These are phyloP conservation scores for Ginglymostoma cirratum DNA, from an alignment of 2,113 vertebrate species.

Conservation along the genomic window DNA sequence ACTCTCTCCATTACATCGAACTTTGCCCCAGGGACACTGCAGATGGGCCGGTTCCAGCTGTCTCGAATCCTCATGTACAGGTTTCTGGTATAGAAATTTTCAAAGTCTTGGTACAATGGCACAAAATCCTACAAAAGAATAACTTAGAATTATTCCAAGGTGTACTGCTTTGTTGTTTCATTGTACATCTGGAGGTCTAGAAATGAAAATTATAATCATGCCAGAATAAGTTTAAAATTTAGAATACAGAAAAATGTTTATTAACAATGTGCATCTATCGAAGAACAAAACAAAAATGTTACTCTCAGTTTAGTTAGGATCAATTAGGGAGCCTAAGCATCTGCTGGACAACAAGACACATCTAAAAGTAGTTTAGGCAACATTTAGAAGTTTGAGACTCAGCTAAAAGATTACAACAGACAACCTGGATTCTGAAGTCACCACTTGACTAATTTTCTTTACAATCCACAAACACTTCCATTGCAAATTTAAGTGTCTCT, in stretches of 20 bases:
- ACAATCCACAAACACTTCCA: background rate
- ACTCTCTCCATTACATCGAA: constrained; percentile 82
- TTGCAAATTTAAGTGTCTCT: background rate
- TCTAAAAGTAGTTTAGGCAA: background rate
- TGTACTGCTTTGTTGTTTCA: background rate
- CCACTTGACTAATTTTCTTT: background rate
- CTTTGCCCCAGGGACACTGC: constrained; percentile 82
- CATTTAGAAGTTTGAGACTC: background rate
- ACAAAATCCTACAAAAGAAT: constrained; percentile 77
- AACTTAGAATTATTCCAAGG: constrained; percentile 19
- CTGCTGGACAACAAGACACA: background rate
- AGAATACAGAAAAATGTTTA: background rate
- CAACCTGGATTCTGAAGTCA: background rate
- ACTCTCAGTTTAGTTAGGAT: background rate
- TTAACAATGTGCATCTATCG: background rate
- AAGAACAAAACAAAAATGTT: background rate
- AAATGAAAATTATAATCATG: background rate
- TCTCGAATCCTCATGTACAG: constrained; percentile 94
- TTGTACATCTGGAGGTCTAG: background rate
- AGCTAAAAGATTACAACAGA: background rate
- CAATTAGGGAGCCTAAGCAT: background rate
- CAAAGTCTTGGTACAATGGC: constrained; percentile 92
- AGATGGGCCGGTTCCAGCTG: constrained; percentile 91
- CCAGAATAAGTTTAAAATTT: background rate
- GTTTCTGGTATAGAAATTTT: constrained; percentile 95